Percentiles rank a stretch among this genome's conserved stretches.
Conservation (phyloP, 2,888 invertebrate genomes). For the Scaptomyza parva region DNA sequence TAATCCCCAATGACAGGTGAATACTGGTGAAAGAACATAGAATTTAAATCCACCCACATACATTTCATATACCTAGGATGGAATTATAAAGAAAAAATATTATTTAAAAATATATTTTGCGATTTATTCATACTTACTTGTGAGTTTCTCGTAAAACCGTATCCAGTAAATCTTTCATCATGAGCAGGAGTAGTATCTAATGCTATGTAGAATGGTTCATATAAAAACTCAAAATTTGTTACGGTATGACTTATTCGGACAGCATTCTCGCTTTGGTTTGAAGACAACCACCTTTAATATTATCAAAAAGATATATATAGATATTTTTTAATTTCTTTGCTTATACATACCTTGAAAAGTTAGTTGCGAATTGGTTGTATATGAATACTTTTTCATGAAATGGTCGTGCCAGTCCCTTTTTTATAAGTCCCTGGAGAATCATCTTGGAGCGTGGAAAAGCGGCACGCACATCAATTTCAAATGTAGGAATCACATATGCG, state of each 20-base stretch:
- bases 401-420: conserved; percentile 92
- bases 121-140: conserved; percentile 87
- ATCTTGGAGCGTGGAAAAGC: conserved; percentile 93
- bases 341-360: conserved; percentile 90
- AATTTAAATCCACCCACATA: conserved; percentile 95
- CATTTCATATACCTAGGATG: conserved; percentile 94
- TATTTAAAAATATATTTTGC: background rate
- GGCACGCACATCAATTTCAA: conserved; percentile 92
- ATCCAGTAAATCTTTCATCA: conserved; percentile 95
- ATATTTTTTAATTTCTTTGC: background rate
- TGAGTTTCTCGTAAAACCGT: conserved; percentile 96
- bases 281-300: conserved; percentile 69
- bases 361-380: conserved; percentile 96
- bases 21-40: conserved; percentile 93
- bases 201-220: conserved; percentile 96
- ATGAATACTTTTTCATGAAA: conserved; percentile 97
- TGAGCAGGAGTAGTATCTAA: conserved; percentile 92
- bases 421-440: conserved; percentile 90
- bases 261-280: conserved; percentile 83
- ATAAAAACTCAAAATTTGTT: conserved; percentile 92
- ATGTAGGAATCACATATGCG: conserved; percentile 96
- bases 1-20: conserved; percentile 95
- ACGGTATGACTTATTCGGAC: conserved; percentile 94
- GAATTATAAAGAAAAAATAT: background rate
- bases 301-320: background rate